Base-by-base conservation (phyloP, 2,113 vertebrate species). In the Euleptes europaea region DNA sequence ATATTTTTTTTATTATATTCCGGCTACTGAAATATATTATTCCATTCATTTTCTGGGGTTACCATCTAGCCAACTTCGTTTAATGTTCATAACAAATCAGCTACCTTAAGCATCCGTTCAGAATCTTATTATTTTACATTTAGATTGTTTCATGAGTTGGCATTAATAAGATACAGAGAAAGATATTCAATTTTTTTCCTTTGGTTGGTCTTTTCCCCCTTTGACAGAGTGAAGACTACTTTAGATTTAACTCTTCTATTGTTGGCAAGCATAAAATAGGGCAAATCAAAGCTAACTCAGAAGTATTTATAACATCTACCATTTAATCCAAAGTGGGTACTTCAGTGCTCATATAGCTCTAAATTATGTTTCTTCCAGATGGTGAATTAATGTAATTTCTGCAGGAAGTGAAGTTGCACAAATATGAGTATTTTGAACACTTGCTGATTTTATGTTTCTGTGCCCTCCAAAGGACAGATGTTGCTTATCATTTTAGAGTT, bases 381-480 rank as follows among this genome's bases (percentile, higher is more conserved):
- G 96, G 96, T 95, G 94, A 96, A 96, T 96, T 96, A 96, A 96
- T 97, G 94, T 94, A 93, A 96, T 96, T 96, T 95, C 95, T 96
- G 94, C 93, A 96, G 95, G 96, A 97, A 96, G 94, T 91, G 92
- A 95, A 97, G 93, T 95, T 97, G 95, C 92, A 95, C 95, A 96
- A 95, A 96, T 96, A 96, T 35, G 81, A 94, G 89, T 94, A 95
- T 92, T 94, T 94, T 92, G 91, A 94, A 92, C 93, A 94, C 79
- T 88, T 70, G 69, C 93, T 96, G 96, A 94, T 95, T 96, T 94
- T 94, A 91, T 94, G 92, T 93, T 92, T 94, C 94, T 95, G 87
- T 91, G 86, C 91, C 92, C 93, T 94, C 92, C 93, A 91, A 89
- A 81, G 91, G 87, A 78, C 96, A 97, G 96, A 96, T 97, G 96